Conservation (phyloP, 2,888 invertebrate species). For the Eupelmus urozonus region DNA sequence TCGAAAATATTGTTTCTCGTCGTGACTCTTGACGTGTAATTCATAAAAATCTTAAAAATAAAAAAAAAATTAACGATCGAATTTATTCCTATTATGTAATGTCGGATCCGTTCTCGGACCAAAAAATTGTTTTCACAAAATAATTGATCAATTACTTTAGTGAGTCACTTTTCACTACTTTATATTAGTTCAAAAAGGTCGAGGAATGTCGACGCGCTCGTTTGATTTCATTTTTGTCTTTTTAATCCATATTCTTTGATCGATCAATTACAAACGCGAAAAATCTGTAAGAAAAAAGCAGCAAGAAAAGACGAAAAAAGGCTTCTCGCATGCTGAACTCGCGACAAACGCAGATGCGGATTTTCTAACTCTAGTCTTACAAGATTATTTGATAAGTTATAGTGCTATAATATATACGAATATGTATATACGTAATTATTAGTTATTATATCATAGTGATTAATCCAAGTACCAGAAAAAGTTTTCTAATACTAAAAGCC, state of each 20-base stretch:
- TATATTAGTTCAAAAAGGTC: slow-evolving; percentile 26
- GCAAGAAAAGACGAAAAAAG: slow-evolving; percentile 47
- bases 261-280: slow-evolving; percentile 10
- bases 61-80: slow-evolving; percentile 16
- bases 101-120: background rate
- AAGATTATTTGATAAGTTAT: slow-evolving; percentile 47
- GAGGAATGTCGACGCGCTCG: slow-evolving; percentile 36
- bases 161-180: slow-evolving; percentile 8
- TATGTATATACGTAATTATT: slow-evolving; percentile 30
- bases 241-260: slow-evolving; percentile 13
- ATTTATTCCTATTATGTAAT: slow-evolving; percentile 20
- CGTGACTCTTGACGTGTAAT: slow-evolving; percentile 27
- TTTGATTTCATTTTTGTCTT: slow-evolving; percentile 32
- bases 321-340: slow-evolving; percentile 37
- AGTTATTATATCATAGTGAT: slow-evolving; percentile 45
- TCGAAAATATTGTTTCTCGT: slow-evolving; percentile 51
- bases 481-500: slow-evolving; percentile 31
- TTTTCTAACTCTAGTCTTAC: slow-evolving; percentile 42
- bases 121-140: slow-evolving; percentile 34
- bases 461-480: slow-evolving; percentile 54
- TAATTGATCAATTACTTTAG: slow-evolving; percentile 10
- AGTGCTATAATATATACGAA: slow-evolving; percentile 51
- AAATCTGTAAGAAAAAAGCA: slow-evolving; percentile 35
- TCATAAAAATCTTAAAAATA: slow-evolving; percentile 41
- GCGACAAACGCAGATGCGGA: slow-evolving; percentile 33